Percentiles rank a stretch among this genome's conserved stretches.
These are phyloP conservation scores for Zaprionus lineosus DNA, from an alignment of 2,888 invertebrate species.

Conservation along the genomic window DNA sequence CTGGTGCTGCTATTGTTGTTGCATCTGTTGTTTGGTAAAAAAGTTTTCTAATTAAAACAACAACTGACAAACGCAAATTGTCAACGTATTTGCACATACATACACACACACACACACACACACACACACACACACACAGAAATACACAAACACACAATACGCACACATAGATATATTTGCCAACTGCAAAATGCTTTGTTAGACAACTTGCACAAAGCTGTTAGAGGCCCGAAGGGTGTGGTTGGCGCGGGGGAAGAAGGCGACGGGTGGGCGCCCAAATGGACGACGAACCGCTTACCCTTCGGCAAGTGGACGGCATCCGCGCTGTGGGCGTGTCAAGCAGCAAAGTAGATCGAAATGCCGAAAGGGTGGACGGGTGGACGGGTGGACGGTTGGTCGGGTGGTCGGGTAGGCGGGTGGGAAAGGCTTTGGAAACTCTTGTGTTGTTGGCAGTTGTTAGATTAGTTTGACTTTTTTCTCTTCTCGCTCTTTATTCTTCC, in stretches of 20 bases:
- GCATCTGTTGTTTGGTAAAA: constrained; percentile 69
- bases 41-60: constrained; percentile 78
- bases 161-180: constrained; percentile 53
- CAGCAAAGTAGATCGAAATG: no score
- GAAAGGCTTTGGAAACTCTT: constrained; percentile 26
- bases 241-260: background rate
- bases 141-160: constrained; percentile 10
- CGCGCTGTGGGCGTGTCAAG: constrained; percentile 29
- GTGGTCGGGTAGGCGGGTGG: no score
- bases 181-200: constrained; percentile 74
- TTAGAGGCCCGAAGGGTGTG: constrained; percentile 6
- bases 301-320: constrained; percentile 32
- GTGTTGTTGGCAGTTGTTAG: constrained; percentile 76
- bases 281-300: constrained; percentile 42
- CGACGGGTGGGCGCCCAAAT: background rate
- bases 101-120: constrained; percentile 21
- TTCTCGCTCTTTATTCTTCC: constrained; percentile 22
- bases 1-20: constrained; percentile 27
- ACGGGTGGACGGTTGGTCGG: no score
- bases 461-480: constrained; percentile 75
- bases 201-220: constrained; percentile 51
- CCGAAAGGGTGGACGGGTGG: no score
- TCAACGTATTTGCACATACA: constrained; percentile 58
- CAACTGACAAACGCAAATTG: constrained; percentile 78
- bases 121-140: constrained; percentile 8